phyloP scores from a whole-genome alignment of 2,113 vertebrate species.

The Pelusios castaneus region DNA sequence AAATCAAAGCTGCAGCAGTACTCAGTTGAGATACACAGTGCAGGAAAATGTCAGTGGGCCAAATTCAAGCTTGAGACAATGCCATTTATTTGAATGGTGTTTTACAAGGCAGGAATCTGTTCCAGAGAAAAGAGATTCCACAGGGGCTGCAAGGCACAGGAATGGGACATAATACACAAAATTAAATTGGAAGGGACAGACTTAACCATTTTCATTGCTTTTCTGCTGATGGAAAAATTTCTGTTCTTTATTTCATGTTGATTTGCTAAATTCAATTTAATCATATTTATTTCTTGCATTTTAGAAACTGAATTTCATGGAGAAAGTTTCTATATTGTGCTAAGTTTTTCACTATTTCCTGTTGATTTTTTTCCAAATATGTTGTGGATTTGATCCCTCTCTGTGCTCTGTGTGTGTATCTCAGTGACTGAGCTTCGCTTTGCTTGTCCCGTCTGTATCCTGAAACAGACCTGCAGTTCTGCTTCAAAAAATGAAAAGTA shows the following conservation, averaged over 20 bases:
- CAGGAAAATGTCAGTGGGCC: not conserved
- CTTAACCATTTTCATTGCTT: not conserved
- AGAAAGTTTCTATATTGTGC: not conserved
- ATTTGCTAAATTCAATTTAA: not conserved
- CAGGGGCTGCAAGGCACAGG: conserved; percentile 42
- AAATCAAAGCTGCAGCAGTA: accelerated
- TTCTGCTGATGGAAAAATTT: not conserved
- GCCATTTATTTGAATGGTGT: accelerated
- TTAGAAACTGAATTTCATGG: not conserved
- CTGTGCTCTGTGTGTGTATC: not conserved
- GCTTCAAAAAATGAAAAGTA: conserved; percentile 40
- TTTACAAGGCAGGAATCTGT: not conserved
- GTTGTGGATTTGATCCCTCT: not conserved
- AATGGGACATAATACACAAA: too few relatives aligned
- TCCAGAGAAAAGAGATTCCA: conserved; percentile 28
- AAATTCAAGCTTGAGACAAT: accelerated
- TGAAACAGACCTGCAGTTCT: not conserved
- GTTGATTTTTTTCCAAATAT: not conserved
- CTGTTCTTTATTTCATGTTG: not conserved
- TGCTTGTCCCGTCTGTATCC: not conserved
- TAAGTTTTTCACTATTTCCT: not conserved
- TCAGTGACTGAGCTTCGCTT: not conserved
- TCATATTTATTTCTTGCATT: not conserved
- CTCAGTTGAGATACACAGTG: not conserved
- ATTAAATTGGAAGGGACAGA: not conserved